Evolutionary conservation across 2,888 invertebrate genomes (phyloP), one percentile per base, ranked within the genome.

Genomic region (Scaeva pyrastri): DNA sequence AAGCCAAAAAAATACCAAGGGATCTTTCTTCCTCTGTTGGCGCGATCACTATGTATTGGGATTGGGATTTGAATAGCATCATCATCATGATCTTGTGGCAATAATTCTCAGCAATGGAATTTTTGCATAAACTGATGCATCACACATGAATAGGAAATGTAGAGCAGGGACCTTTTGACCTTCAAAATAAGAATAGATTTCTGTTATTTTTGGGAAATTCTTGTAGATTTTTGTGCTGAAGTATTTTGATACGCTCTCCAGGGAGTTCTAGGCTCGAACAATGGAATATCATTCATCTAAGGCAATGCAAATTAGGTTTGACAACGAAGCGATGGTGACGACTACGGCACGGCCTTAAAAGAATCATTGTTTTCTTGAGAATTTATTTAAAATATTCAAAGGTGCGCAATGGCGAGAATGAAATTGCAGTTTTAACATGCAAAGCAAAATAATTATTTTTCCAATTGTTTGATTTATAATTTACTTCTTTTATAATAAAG

Each of bases 151-250:
- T 71, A 68, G 76, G 72, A 68, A 70, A 76, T 81, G 76, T 81
- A 62, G 70, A 76, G 81, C 85, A 85, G 68, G 41, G 76, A 81
- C 72, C 85, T 62, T 81, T 62, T 85, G 85, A 85, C 76, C 85
- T 80, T 52, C 16, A 31, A 31, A 31, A 19, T n/a, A 21, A 31
- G 14, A 74, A 74, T 70, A 74, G 70, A 58, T 62, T 78, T 60
- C 41, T n/a, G n/a, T 52, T 79, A 39, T 50, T n/a, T 45, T 68
- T 26, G n/a, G 14, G 21, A 31, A 23, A 36, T 48, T 48, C 11
- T 14, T 74, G 52, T 43, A 12, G n/a, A 19, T 14, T 12, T 52
- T 45, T 36, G 72, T 56, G 45, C 60, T 60, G 72, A 78, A 78
- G 74, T 76, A 73, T 80, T 72, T 76, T 76, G 80, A 81, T 81